Base-by-base conservation (phyloP, 2,797 vertebrate species). In the Tangara arthus region DNA sequence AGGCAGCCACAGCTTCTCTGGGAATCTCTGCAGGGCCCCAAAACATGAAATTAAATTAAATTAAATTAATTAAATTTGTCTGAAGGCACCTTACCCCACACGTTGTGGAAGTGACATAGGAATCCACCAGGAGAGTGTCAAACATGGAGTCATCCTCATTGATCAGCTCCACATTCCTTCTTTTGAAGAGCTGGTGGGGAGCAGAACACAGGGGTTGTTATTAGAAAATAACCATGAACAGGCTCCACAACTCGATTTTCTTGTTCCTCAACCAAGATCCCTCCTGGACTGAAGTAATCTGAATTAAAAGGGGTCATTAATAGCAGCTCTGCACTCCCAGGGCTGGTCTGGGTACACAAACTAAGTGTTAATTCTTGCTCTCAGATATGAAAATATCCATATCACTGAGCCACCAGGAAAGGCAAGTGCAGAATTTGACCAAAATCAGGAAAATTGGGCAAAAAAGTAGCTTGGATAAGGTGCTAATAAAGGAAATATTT, bases 121-220 rank as follows among this genome's bases (percentile, higher is more conserved):
- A 98, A 93, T 99, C 99, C 97, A 98, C 98, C 61, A 99, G 98
- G 37, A 98, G 98, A 94, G 98, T 99, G 89, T 99, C 99, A 32
- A 99, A 98, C 98, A 99, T 98, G 94, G 98, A 98, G 4, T 98
- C 98, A 82, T 99, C 99, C 96, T 99, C 99, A 95, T 97, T 98
- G 84, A 99, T 98, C 94, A 99, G 11, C 69, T 99, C 99, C 96
- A 99, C 99, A 19, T 99, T 99, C 98, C 99, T 99, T 91, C 99
- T 98, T 96, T 99, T 99, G 97, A 99, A 99, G 95, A 99, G 99
- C 99, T 99, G 97, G 56, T 84, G 87, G 53, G 23, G 80, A 52
- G 23, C 19, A 69, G n/a, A 70, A 28, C 15, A 16, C 55, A 28
- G 26, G 30, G 39, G 4, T 34, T 37, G 20, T 75, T 52, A 61